Percentiles rank a stretch among this genome's conserved stretches.
Evolutionary conservation across 2,797 vertebrate species (phyloP).

Genomic region (Crax fasciolata): DNA sequence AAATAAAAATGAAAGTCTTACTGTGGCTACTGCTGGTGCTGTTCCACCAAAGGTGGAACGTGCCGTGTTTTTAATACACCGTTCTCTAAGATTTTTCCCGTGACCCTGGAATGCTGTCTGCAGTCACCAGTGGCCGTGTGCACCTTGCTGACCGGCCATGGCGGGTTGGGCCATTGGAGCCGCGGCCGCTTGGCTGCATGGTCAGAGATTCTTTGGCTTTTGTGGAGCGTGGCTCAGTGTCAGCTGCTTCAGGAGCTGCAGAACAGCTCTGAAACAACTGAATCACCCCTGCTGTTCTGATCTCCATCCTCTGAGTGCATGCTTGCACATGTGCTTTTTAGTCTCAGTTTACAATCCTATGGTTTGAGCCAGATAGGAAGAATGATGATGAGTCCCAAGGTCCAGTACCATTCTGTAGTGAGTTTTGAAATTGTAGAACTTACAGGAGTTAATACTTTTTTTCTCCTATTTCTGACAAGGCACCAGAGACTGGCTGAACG

Average conservation of each 20-base stretch:
- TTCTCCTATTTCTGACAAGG: background rate
- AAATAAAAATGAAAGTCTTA: background rate
- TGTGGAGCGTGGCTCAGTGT: rapidly evolving
- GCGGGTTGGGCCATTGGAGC: background rate
- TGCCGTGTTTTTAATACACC: background rate
- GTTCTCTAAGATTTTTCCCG: background rate
- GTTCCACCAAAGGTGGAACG: background rate
- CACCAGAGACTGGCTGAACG: background rate
- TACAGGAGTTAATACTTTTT: background rate
- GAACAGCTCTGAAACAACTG: background rate
- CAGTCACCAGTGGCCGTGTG: background rate
- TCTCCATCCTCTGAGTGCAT: background rate
- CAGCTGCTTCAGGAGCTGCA: background rate
- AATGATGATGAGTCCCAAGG: background rate
- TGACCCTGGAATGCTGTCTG: background rate
- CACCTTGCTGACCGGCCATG: background rate
- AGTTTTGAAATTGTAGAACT: background rate
- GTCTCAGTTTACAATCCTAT: background rate
- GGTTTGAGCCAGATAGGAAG: background rate
- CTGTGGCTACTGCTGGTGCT: background rate
- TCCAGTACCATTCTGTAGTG: background rate
- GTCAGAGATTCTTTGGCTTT: background rate
- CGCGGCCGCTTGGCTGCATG: rapidly evolving
- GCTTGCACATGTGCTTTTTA: background rate
- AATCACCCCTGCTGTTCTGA: background rate